Conservation (phyloP, 2,797 vertebrate genomes). For the Mormyrus proboscirostris region DNA sequence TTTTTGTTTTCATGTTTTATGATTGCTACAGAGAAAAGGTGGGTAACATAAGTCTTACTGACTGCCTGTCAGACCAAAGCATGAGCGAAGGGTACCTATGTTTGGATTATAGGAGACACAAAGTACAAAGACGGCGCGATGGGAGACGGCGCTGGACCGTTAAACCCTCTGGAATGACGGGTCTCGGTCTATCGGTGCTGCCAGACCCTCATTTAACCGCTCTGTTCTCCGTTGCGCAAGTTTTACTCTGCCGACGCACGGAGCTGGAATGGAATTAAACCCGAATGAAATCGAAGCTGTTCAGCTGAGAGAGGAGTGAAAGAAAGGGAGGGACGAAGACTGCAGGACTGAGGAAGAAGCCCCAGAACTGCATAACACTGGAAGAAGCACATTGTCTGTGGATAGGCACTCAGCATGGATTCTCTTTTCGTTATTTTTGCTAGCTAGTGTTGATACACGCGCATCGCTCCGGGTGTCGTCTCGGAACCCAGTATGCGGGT, state of each 20-base stretch:
- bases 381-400: constrained; percentile 3
- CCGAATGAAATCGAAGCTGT: neutral
- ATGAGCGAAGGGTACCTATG: constrained; percentile 3
- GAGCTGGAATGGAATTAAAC: neutral
- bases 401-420: constrained; percentile 4
- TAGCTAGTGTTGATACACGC: neutral
- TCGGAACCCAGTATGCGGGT: neutral
- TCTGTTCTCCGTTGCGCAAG: neutral
- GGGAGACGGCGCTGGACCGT: neutral
- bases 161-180: constrained; percentile 22
- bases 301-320: neutral
- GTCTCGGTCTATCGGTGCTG: neutral
- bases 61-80: constrained; percentile 40
- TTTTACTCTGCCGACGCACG: neutral
- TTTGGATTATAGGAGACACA: constrained; percentile 14
- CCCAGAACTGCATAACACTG: constrained; percentile 8
- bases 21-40: constrained; percentile 47
- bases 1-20: constrained; percentile 39
- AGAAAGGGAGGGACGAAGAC: neutral
- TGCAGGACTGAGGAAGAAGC: neutral
- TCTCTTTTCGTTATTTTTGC: neutral
- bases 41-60: constrained; percentile 49
- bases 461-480: neutral
- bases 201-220: neutral
- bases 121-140: neutral